Conservation (phyloP, 2,888 invertebrate species). For the Acrobasis repandana region DNA sequence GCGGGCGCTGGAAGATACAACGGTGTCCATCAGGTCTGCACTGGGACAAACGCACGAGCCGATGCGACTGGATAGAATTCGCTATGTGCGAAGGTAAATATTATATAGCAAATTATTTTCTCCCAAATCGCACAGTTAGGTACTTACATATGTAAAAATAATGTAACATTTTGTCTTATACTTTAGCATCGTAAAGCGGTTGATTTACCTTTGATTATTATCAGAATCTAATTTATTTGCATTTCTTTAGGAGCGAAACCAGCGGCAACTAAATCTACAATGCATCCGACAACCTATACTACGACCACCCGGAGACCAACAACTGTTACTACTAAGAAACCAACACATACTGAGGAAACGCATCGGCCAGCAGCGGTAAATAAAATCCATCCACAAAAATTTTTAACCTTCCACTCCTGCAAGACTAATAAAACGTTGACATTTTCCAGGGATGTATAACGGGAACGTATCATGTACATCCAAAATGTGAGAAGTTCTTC, state of each 20-base stretch:
- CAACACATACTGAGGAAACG: conserved; percentile 45
- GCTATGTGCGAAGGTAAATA: conserved; percentile 85
- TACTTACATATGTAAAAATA: too few species aligned
- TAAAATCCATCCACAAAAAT: background rate
- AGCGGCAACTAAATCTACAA: conserved; percentile 56
- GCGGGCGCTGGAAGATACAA: conserved; percentile 87
- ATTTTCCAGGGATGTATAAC: conserved; percentile 80
- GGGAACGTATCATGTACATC: conserved; percentile 89
- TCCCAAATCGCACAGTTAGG: too few species aligned
- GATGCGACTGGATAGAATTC: conserved; percentile 91
- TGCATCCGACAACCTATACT: conserved; percentile 39
- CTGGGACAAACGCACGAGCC: conserved; percentile 87
- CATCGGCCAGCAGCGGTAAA: conserved; percentile 60
- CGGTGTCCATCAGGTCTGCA: conserved; percentile 91
- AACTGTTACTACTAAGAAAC: conserved; percentile 51
- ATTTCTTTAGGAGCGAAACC: conserved; percentile 43
- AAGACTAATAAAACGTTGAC: background rate
- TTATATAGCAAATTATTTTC: background rate
- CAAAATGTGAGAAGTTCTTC: conserved; percentile 88
- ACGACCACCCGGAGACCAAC: conserved; percentile 41
- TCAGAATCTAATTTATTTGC: background rate
- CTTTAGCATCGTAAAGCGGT: too few species aligned
- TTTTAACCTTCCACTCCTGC: background rate
- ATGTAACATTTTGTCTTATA: too few species aligned
- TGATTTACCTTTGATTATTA: background rate